Evolutionary conservation across 2,113 vertebrate species (phyloP).

Genomic region (Pterocles gutturalis): DNA sequence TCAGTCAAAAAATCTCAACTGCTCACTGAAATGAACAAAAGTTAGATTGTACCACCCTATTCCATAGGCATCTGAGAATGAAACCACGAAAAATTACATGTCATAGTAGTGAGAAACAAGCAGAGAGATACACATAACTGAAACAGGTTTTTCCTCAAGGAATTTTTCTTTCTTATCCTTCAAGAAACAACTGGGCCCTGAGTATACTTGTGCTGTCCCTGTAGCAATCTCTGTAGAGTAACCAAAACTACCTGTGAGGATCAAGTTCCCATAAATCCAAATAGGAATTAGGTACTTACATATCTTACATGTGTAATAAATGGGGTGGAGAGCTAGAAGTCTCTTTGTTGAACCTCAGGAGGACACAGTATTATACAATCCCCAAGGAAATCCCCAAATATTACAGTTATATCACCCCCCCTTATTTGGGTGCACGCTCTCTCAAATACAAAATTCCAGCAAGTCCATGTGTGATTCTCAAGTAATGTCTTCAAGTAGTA

Average conservation of each 20-base stretch:
- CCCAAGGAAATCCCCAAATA: not conserved
- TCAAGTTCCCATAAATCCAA: not conserved
- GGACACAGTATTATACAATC: not conserved
- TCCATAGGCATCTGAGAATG: not conserved
- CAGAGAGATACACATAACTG: not conserved
- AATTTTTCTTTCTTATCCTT: not conserved
- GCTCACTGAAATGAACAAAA: not conserved
- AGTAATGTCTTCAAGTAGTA: not conserved
- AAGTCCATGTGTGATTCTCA: not conserved
- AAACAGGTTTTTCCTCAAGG: not conserved
- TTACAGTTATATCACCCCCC: not conserved
- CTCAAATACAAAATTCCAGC: not conserved
- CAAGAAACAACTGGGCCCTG: fast-evolving
- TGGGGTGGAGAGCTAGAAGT: not conserved
- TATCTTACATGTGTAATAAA: not conserved
- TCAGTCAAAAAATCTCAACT: not conserved
- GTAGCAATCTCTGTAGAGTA: not conserved
- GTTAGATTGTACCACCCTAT: not conserved
- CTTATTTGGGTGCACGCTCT: not conserved
- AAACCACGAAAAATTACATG: not conserved
- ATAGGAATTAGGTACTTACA: not conserved
- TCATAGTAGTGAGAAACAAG: not conserved
- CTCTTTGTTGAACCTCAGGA: not conserved
- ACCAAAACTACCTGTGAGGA: not conserved
- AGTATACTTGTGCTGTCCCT: not conserved